Conservation (phyloP, 2,113 vertebrate species). For the Cryptotis parvus region DNA sequence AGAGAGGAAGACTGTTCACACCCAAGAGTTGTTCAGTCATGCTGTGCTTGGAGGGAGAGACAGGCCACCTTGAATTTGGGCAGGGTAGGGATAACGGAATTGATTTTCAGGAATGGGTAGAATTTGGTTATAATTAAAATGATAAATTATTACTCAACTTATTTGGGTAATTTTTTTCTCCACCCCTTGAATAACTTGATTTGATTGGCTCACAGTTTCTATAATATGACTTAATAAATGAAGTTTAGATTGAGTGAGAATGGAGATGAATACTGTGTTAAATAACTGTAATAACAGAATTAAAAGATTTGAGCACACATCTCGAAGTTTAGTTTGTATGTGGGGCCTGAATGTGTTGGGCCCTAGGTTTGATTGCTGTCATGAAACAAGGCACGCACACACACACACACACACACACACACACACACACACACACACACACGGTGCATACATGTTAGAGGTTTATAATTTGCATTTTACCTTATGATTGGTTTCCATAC, state of each 20-base stretch:
- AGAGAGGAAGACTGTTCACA: not conserved
- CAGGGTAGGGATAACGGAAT: not conserved
- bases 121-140: not conserved
- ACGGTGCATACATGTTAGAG: not conserved
- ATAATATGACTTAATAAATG: conserved; percentile 2
- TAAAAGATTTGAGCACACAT: not conserved
- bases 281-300: not conserved
- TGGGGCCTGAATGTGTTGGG: no score
- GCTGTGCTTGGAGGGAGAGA: not conserved
- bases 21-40: not conserved
- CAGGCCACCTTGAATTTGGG: not conserved
- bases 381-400: no score
- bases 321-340: not conserved
- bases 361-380: no score
- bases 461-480: not conserved
- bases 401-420: no score
- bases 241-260: not conserved
- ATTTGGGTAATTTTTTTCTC: no score
- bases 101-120: not conserved
- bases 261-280: not conserved
- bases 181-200: conserved; percentile 6
- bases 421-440: no score
- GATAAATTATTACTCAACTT: not conserved
- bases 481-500: conserved; percentile 8
- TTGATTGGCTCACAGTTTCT: conserved; percentile 33